Base-by-base conservation (phyloP, 2,113 vertebrate species). In the Rhagologus leucostigma region DNA sequence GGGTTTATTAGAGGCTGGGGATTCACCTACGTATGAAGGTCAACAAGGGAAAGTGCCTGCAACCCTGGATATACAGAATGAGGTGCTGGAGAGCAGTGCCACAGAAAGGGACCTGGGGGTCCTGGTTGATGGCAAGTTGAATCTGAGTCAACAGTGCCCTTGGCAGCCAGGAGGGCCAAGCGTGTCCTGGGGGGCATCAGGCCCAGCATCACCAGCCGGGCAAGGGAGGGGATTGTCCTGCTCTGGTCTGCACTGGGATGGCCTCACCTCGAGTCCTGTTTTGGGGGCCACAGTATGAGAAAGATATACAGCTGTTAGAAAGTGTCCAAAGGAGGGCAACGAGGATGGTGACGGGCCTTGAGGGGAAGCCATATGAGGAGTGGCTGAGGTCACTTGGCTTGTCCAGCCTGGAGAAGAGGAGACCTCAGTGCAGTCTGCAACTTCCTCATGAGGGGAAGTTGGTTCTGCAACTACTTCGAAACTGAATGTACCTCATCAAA, bases 261-360 rank as follows among this genome's bases (percentile, higher is more conserved):
- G 30, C 42, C 60, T 57, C 42, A 50, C 5, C 13, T 57, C 0
- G 0, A 49, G 30, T n/a, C 3, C 15, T 0, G 0, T 49, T 57
- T 35, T 26, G 20, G 19, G 20, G 24, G 10, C 30, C 30, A 41
- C 20, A 41, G 20, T 20, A n/a, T 10, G 13, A 49, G 50, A 20
- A 57, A 57, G 35, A 32, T 10, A 11, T 18, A 13, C 18, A 49
- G 30, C 50, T 30, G 19, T 41, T 57, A 39, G 50, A 30, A 16
- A 75, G 30, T 30, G 24, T 27, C 42, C 35, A 49, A 19, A 75
- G 50, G 16, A 57, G 16, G 30, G 20, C 6, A 26, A 9, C 32
- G 13, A 42, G 16, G 30, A 9, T 9, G 35, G 30, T n/a, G 42
- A 41, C 49, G 16, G 13, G 16, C 50, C 50, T 9, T 41, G 30